These are phyloP conservation scores for Cyanocitta stelleri DNA, from an alignment of 2,113 vertebrate species.

Conservation along the genomic window DNA sequence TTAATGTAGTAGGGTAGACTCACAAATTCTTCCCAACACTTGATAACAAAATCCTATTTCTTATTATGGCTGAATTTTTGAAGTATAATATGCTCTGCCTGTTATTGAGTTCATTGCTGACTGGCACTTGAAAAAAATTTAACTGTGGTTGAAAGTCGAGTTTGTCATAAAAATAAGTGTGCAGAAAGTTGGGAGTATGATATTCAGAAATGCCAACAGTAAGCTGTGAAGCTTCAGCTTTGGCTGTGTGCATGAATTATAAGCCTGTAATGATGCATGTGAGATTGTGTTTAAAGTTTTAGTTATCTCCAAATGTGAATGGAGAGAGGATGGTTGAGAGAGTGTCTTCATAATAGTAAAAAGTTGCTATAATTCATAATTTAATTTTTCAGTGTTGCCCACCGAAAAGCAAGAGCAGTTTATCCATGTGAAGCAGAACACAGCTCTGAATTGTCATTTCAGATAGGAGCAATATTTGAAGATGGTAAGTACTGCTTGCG, in stretches of 20 bases:
- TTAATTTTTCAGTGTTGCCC: conserved; percentile 75
- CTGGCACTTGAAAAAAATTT: neutral
- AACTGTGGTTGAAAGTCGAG: neutral
- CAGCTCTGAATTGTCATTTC: conserved; percentile 94
- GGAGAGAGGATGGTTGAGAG: neutral
- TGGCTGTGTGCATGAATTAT: neutral
- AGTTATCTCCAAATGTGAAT: neutral
- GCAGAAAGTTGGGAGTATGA: neutral
- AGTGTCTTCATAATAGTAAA: neutral
- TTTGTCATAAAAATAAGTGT: neutral
- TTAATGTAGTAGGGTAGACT: neutral
- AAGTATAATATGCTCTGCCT: neutral
- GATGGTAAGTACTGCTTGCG: conserved; percentile 83
- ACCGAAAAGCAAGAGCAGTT: conserved; percentile 89
- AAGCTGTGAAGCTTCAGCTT: conserved; percentile 3
- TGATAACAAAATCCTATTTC: neutral
- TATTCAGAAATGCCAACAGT: neutral
- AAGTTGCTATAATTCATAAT: neutral
- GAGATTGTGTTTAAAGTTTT: neutral
- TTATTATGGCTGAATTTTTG: neutral
- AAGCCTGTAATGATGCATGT: neutral
- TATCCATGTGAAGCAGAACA: conserved; percentile 96
- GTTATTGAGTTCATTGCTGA: neutral
- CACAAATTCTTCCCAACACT: neutral
- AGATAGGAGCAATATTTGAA: conserved; percentile 93